Conservation (phyloP, 2,113 vertebrate genomes). For the Phyllostomus hastatus region DNA sequence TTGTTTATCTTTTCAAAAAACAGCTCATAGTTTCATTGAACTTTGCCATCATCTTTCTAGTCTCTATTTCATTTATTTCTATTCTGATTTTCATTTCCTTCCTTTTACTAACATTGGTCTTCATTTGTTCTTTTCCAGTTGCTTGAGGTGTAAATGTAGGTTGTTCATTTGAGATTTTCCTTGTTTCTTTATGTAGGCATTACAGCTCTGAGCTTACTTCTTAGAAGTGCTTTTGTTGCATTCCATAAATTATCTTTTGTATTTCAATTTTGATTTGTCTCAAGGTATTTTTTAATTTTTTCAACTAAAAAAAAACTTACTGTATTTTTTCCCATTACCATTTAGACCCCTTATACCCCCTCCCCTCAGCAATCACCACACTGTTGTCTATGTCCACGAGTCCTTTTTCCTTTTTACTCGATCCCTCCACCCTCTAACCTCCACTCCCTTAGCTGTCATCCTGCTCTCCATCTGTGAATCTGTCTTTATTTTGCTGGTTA, state of each 20-base stretch:
- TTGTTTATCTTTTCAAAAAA: neutral
- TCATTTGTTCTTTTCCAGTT: neutral
- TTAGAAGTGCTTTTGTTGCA: neutral
- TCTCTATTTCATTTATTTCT: neutral
- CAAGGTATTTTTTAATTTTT: neutral
- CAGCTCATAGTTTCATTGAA: neutral
- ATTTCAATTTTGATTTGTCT: neutral
- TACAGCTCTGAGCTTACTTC: neutral
- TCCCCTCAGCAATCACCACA: no score
- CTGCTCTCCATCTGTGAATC: no score
- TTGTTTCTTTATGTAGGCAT: neutral
- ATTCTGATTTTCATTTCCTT: neutral
- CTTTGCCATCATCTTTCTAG: neutral
- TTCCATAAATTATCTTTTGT: neutral
- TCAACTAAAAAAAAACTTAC: neutral
- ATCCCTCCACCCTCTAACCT: no score
- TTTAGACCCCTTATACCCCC: no score
- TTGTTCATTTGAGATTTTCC: neutral
- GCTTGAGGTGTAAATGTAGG: neutral
- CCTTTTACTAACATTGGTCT: neutral
- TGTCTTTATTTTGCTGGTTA: no score
- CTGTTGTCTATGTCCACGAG: no score
- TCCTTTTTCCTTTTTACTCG: no score
- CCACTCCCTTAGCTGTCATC: no score
- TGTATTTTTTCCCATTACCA: no score